Evolutionary conservation across 1,140 invertebrate genomes (phyloP).

Genomic region (Zaprionus africanus): DNA sequence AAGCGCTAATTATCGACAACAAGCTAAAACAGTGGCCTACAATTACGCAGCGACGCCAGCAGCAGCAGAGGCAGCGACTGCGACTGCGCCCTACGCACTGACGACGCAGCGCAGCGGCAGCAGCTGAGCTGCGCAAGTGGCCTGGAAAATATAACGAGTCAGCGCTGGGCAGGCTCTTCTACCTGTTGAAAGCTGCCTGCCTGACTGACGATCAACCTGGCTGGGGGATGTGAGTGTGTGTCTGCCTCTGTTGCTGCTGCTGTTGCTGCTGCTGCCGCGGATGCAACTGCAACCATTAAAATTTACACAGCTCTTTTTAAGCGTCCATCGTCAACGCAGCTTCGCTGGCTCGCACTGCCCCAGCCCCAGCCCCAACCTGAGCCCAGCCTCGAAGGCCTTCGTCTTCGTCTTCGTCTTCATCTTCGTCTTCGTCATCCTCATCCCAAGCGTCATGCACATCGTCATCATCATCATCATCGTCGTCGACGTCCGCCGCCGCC

Average conservation of each 20-base stretch:
- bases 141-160: conserved; percentile 39
- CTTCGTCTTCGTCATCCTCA: conserved; percentile 47
- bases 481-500: conserved; percentile 23
- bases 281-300: conserved; percentile 75
- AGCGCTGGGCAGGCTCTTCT: conserved; percentile 23
- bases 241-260: conserved; percentile 24
- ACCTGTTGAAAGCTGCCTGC: conserved; percentile 51
- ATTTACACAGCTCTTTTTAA: conserved; percentile 71
- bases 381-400: conserved; percentile 22
- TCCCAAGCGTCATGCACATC: conserved; percentile 45
- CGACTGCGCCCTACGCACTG: conserved; percentile 5
- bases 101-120: conserved; percentile 26
- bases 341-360: conserved; percentile 12
- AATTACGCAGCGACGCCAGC: conserved; percentile 75
- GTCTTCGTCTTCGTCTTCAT: conserved; percentile 45
- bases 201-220: conserved; percentile 35
- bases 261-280: conserved; percentile 47
- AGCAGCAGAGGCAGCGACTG: conserved; percentile 15
- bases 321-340: conserved; percentile 57
- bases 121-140: conserved; percentile 41
- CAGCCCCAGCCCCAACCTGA: conserved; percentile 18
- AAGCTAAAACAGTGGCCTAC: conserved; percentile 81
- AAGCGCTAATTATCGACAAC: conserved; percentile 81
- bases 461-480: conserved; percentile 49
- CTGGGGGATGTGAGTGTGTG: conserved; percentile 19